These are phyloP conservation scores for Sebastes umbrosus DNA, from an alignment of 2,797 vertebrate genomes.

Conservation along the genomic window DNA sequence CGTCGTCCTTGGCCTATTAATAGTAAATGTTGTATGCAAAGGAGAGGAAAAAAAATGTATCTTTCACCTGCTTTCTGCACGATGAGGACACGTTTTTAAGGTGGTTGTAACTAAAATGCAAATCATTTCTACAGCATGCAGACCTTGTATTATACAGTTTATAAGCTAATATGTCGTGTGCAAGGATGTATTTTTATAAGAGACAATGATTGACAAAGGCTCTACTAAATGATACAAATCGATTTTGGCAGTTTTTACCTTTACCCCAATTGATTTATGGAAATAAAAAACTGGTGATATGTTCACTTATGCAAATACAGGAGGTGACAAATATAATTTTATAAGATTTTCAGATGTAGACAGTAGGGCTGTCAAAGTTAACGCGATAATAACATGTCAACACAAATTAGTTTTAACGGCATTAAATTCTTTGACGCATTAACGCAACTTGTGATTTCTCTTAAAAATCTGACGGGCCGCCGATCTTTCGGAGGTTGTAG, in stretches of 20 bases:
- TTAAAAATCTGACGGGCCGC: too few relatives aligned
- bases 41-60: conserved; percentile 2
- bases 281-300: background rate
- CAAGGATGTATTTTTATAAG: background rate
- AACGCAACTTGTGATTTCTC: too few relatives aligned
- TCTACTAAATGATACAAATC: background rate
- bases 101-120: background rate
- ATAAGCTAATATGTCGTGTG: background rate
- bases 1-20: conserved; percentile 71
- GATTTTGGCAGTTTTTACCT: background rate
- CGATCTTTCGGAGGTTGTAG: too few relatives aligned
- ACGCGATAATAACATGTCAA: too few relatives aligned
- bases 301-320: background rate
- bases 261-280: background rate
- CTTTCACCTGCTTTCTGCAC: conserved; percentile 22
- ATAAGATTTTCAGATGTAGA: background rate
- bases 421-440: too few relatives aligned
- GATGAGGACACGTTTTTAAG: background rate
- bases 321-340: background rate
- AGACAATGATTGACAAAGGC: background rate
- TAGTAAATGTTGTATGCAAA: conserved; percentile 50
- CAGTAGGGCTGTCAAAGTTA: too few relatives aligned
- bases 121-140: background rate
- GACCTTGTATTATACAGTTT: background rate
- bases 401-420: too few relatives aligned